Evolutionary conservation across 2,113 vertebrate genomes (phyloP).

Genomic region (Acrocephalus arundinaceus): DNA sequence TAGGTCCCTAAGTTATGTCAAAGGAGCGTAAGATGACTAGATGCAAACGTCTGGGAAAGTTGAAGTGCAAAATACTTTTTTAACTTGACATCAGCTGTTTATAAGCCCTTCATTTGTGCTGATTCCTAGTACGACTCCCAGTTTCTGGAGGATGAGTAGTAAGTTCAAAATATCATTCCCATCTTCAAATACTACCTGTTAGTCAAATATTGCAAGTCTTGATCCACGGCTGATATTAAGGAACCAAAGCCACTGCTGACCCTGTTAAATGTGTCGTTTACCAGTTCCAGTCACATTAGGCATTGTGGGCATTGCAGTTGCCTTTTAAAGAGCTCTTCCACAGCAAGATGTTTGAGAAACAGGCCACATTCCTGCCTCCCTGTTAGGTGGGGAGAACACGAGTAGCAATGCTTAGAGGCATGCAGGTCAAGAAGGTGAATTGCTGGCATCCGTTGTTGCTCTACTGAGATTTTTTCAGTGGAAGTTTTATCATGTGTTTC

Average conservation of each 20-base stretch:
- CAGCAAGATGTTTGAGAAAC: rapidly evolving
- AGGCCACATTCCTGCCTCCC: neutral
- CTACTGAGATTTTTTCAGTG: neutral
- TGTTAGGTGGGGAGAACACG: rapidly evolving
- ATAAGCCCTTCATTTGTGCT: neutral
- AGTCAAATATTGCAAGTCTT: neutral
- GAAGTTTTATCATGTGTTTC: neutral
- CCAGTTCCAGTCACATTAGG: neutral
- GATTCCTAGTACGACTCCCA: neutral
- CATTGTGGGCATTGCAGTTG: neutral
- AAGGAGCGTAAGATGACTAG: neutral
- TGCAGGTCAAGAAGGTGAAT: neutral
- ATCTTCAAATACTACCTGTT: neutral
- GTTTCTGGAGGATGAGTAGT: neutral
- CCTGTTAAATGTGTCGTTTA: neutral
- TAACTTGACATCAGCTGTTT: neutral
- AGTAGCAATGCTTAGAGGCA: neutral
- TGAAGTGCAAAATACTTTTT: neutral
- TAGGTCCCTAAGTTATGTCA: neutral
- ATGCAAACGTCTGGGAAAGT: neutral
- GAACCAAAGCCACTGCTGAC: neutral
- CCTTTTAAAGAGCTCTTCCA: neutral
- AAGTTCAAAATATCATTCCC: neutral
- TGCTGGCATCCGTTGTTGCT: neutral
- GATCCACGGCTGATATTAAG: neutral